Evolutionary conservation across 2,888 invertebrate species (phyloP), one percentile per base, ranked within the genome.

Genomic region (Heliconius aoede): DNA sequence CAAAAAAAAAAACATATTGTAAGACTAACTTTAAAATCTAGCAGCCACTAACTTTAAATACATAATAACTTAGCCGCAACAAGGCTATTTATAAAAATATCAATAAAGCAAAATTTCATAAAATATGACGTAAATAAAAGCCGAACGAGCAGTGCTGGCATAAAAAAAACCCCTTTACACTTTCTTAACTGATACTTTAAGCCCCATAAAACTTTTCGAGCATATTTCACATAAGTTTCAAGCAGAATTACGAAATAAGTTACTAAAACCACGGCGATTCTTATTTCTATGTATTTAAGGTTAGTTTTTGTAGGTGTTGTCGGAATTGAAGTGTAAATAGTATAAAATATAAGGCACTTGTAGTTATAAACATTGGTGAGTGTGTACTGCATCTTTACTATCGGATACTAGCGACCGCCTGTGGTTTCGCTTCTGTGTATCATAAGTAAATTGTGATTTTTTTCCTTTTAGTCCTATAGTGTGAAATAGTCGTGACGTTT

Each of bases 161-260:
- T 90, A 87, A 90, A 90, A 91, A 89, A 89, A 46, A 40, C 3
- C 90, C 86, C 89, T 92, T 90, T 86, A 83, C 85, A 85, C 85
- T 89, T 87, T 87, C 89, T 88, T 89, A 90, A 90, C 88, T 89
- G 85, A 89, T 92, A 92, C 89, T 92, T 91, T 87, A 91, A 91
- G 90, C 88, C 84, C 86, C 87, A 91, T 92, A 91, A 93, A 94
- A 93, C 90, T 93, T 91, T 89, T 92, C 86, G 87, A 92, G 90
- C 90, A 87, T 90, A 89, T 91, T 91, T 88, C 91, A 92, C 92
- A 91, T 92, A 93, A 94, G 90, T 93, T 92, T 89, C 85, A 90
- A 21, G 62, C 76, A 78, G 76, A 61, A 60, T 64, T 69, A 60
- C n/a, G 1, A 64, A 24, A 46, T 61, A 40, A 72, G 72, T 58